Conservation (phyloP, 1,140 invertebrate species). For the Aethina tumida region DNA sequence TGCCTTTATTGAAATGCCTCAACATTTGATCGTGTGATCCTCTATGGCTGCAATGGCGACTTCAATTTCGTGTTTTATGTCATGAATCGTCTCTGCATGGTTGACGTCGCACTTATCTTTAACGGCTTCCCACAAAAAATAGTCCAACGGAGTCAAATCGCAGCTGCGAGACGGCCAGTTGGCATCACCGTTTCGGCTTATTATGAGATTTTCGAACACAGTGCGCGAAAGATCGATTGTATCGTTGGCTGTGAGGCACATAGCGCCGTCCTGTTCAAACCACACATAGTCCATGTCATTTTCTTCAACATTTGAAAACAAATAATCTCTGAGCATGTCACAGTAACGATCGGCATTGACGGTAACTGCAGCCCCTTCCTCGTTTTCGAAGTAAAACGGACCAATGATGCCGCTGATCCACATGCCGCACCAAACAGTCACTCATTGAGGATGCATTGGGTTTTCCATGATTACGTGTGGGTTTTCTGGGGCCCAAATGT, state of each 20-base stretch:
- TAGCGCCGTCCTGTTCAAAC: slow-evolving; percentile 22
- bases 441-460: slow-evolving; percentile 18
- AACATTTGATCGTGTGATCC: too few relatives aligned
- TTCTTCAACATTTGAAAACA: slow-evolving; percentile 4
- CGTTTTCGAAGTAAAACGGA: slow-evolving; percentile 28
- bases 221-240: slow-evolving; percentile 8
- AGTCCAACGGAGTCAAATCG: slow-evolving; percentile 31
- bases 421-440: slow-evolving; percentile 21
- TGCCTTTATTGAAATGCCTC: too few relatives aligned
- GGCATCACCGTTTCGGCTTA: slow-evolving; percentile 25
- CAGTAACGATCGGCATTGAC: slow-evolving; percentile 7
- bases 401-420: slow-evolving; percentile 16
- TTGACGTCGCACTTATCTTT: slow-evolving; percentile 4
- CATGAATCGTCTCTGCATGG: slow-evolving; percentile 8
- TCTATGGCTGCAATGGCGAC: too few relatives aligned
- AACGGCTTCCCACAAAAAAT: slow-evolving; percentile 19
- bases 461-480: slow-evolving; percentile 12
- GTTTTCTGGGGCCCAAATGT: slow-evolving; percentile 19
- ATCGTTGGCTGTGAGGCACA: slow-evolving; percentile 14
- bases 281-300: slow-evolving; percentile 8
- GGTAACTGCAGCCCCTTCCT: slow-evolving; percentile 3
- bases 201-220: slow-evolving; percentile 7
- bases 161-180: slow-evolving; percentile 28
- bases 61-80: too few relatives aligned
- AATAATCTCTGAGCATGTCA: slow-evolving; percentile 9